Base-by-base conservation (phyloP, 2,888 invertebrate species). In the Rhodophaea formosa region DNA sequence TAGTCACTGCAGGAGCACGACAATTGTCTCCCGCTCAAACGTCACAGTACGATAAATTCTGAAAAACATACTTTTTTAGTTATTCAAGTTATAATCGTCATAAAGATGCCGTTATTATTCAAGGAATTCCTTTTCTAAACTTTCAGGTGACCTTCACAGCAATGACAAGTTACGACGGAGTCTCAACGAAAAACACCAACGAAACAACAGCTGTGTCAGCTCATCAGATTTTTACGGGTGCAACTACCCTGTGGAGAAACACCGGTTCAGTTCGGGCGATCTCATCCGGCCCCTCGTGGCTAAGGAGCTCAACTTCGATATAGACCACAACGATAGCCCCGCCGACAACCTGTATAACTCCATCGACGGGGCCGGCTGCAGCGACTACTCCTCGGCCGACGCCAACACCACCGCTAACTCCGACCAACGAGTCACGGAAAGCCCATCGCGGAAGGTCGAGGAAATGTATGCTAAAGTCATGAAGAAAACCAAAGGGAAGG, bases 391-490 rank as follows among this genome's bases (percentile, higher is more conserved):
- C 0, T 83, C 23, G 5, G 23, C 82, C 1, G 88, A 86, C 5
- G 76, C 82, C 7, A 82, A 82, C 63, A 74, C 70, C 35, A 84
- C 74, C 72, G 69, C 75, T 51, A 79, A 72, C 58, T 80, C 79
- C 53, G 90, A 84, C 67, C 84, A 80, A 74, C 86, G 86, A 74
- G 83, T 77, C 70, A 88, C 79, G 59, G 93, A 89, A 49, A 93
- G 93, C 73, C 93, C 93, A 0, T 92, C 93, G 17, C 93, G 94
- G 64, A 95, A 95, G 67, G 86, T 97, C n/a, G 97, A 97, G 70
- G 97, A 96, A 71, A 96, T 97, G 94, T 97, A 97, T 80, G 97
- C 97, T 1, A 97, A 97, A 89, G 97, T 97, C 16, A 93, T 94
- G 74, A 96, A 96, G 77, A 95, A 93, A 78, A 88, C 93, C 61